phyloP scores from a whole-genome alignment of 2,113 vertebrate genomes.

The Sisor rabdophorus region DNA sequence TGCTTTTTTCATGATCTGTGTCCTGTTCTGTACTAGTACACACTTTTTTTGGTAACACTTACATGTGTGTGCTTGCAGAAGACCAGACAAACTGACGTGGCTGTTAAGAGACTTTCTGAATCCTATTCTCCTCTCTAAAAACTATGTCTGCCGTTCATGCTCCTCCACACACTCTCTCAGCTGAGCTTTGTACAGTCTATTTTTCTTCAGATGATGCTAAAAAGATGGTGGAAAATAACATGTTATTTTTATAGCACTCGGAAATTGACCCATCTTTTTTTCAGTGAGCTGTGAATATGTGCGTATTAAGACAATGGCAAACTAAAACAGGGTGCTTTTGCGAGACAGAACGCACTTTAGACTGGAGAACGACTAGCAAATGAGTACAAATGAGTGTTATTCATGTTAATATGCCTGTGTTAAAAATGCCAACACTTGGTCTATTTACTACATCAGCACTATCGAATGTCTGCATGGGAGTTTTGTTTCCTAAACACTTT shows the following conservation, averaged over 20 bases:
- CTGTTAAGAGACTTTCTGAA: conserved; percentile 74
- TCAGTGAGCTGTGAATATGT: conserved; percentile 7
- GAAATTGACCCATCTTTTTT: conserved; percentile 53
- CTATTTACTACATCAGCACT: conserved; percentile 36
- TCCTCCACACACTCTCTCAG: conserved; percentile 34
- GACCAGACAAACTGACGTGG: conserved; percentile 82
- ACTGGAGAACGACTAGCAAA: not conserved
- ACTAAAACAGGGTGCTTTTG: conserved; percentile 18
- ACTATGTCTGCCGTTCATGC: conserved; percentile 6
- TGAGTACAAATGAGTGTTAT: not conserved
- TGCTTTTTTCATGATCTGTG: not conserved
- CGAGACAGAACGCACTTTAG: conserved; percentile 4
- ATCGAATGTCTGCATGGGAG: conserved; percentile 53
- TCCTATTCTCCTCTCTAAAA: conserved; percentile 47
- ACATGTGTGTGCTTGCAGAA: conserved; percentile 74
- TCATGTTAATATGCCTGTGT: conserved; percentile 20
- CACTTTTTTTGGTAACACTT: not conserved
- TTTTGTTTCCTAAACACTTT: conserved; percentile 57
- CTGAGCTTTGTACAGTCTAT: conserved; percentile 42
- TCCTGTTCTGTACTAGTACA: not conserved
- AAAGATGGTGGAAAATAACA: conserved; percentile 62
- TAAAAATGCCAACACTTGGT: conserved; percentile 39
- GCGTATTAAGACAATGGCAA: not conserved
- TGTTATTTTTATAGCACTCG: conserved; percentile 72
- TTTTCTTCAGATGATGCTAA: conserved; percentile 50